Conservation (phyloP, 1,140 invertebrate species). For the Trinorchestia longiramus region DNA sequence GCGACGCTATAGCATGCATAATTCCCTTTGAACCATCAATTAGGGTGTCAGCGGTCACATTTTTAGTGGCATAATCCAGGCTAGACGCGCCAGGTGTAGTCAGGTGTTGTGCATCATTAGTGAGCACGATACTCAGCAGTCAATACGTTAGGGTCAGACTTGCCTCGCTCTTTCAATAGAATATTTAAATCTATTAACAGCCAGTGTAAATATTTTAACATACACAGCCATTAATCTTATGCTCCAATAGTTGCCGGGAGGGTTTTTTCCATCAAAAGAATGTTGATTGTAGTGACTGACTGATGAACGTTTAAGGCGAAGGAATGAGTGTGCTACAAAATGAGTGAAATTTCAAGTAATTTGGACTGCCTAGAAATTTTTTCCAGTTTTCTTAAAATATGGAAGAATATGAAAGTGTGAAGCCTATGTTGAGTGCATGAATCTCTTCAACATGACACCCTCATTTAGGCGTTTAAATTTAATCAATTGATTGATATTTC, state of each 20-base stretch:
- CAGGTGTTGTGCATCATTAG: slow-evolving; percentile 20
- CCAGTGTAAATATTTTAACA: slow-evolving; percentile 47
- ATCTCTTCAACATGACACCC: no score
- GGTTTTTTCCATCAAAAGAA: background rate
- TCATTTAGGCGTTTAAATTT: no score
- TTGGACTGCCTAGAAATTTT: no score
- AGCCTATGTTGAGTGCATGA: no score
- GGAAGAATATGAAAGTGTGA: no score
- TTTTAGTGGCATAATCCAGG: background rate
- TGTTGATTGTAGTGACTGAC: background rate
- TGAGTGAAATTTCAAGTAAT: background rate
- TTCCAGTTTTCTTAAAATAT: no score
- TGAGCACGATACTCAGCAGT: background rate
- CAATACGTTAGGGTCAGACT: background rate
- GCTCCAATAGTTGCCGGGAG: slow-evolving; percentile 8
- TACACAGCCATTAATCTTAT: slow-evolving; percentile 26
- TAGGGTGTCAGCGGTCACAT: background rate
- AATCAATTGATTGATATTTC: no score
- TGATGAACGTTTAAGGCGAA: background rate
- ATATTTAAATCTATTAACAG: slow-evolving; percentile 48
- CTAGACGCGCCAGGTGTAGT: background rate
- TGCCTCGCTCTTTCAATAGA: background rate
- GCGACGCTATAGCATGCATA: background rate
- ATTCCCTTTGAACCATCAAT: background rate
- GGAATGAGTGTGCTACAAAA: background rate